These are phyloP conservation scores for Dicrostonyx torquatus DNA, from an alignment of 2,797 vertebrate genomes.

Conservation along the genomic window DNA sequence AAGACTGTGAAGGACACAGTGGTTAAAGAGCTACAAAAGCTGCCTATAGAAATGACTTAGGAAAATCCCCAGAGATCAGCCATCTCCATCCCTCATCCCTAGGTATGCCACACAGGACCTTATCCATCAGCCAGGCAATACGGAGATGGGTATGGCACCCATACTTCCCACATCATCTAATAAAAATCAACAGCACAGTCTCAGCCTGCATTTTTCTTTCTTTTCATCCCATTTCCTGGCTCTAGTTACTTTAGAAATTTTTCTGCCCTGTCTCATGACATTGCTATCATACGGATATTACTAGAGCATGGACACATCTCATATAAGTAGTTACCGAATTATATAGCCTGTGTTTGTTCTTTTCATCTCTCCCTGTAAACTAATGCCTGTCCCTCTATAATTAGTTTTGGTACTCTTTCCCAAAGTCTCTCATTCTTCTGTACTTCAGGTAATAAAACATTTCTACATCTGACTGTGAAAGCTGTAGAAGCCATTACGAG, in stretches of 20 bases:
- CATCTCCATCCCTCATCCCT: not conserved
- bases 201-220: not conserved
- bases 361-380: not conserved
- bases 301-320: not conserved
- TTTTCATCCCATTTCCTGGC: conserved; percentile 21
- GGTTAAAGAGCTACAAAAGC: not conserved
- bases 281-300: conserved; percentile 30
- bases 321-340: not conserved
- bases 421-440: not conserved
- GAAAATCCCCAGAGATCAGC: not conserved
- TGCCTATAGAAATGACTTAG: not conserved
- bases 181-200: conserved; percentile 5
- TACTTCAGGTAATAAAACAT: not conserved
- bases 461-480: not conserved
- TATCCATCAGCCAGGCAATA: not conserved
- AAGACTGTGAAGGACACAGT: not conserved
- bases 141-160: not conserved
- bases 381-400: not conserved
- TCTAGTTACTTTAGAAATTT: not conserved
- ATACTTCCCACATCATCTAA: not conserved
- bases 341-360: not conserved
- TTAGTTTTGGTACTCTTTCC: not conserved
- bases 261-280: not conserved
- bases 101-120: not conserved
- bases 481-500: not conserved